Conservation (phyloP, 2,113 vertebrate species). For the Lipophrys pholis region DNA sequence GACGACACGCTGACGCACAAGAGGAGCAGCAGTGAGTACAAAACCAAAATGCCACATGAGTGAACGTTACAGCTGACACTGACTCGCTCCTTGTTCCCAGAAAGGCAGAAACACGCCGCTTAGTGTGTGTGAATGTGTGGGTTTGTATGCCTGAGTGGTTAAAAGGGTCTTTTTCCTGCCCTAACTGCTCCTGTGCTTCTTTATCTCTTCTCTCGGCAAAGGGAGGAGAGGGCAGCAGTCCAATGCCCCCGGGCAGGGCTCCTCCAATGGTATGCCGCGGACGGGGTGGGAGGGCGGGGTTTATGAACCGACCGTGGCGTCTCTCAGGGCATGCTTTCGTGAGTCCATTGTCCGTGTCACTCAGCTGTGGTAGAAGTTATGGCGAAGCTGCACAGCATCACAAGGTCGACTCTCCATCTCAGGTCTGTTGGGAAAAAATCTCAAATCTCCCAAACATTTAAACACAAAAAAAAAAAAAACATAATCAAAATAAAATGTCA, state of each 20-base stretch:
- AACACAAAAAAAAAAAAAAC: background rate
- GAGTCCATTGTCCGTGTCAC: slow-evolving; percentile 71
- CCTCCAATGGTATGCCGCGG: slow-evolving; percentile 82
- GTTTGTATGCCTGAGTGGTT: slow-evolving; percentile 27
- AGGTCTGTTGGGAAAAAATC: background rate
- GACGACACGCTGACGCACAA: slow-evolving; percentile 93
- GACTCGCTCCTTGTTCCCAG: background rate
- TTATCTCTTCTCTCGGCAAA: slow-evolving; percentile 72
- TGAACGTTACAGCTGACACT: background rate
- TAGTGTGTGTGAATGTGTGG: slow-evolving; percentile 14
- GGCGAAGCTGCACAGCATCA: slow-evolving; percentile 60
- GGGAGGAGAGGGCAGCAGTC: slow-evolving; percentile 83
- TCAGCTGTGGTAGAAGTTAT: slow-evolving; percentile 55
- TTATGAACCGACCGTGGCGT: slow-evolving; percentile 60
- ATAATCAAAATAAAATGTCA: background rate
- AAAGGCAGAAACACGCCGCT: background rate
- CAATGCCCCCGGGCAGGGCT: slow-evolving; percentile 79
- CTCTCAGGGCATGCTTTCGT: slow-evolving; percentile 76
- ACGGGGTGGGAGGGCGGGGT: slow-evolving; percentile 69
- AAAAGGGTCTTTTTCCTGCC: slow-evolving; percentile 37
- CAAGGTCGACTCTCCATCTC: slow-evolving; percentile 34
- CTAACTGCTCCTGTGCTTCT: slow-evolving; percentile 76
- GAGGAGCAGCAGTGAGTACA: slow-evolving; percentile 95
- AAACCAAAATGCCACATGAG: background rate
- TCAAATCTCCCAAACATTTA: too few relatives aligned